Evolutionary conservation across 2,113 vertebrate genomes (phyloP).

Genomic region (Myotis brandtii): DNA sequence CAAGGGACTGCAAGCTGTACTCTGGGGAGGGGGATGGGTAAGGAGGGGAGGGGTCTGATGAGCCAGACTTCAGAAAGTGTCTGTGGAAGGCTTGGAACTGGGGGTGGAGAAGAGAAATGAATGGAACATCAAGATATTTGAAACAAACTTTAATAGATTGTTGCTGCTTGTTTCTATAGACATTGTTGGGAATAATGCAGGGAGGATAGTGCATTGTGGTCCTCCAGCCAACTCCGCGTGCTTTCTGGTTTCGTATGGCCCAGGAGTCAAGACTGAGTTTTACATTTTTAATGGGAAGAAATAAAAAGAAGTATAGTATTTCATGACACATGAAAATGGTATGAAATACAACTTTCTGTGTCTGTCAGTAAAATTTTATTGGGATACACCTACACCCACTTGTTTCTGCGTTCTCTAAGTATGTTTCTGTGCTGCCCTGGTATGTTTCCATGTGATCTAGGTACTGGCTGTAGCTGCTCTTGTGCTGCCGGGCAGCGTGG

Average conservation of each 20-base stretch:
- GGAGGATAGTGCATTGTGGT: neutral
- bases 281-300: slow-evolving; percentile 37
- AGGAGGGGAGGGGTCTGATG: neutral
- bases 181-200: neutral
- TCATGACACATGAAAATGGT: neutral
- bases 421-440: neutral
- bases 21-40: neutral
- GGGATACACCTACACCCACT: neutral
- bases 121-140: neutral
- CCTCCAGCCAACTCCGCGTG: neutral
- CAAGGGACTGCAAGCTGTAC: neutral
- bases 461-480: no score
- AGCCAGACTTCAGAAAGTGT: neutral
- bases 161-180: neutral
- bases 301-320: neutral
- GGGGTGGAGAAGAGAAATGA: neutral
- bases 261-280: neutral
- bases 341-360: neutral
- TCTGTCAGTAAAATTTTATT: neutral
- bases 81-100: neutral
- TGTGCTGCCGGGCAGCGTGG: neutral
- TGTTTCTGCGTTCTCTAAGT: neutral
- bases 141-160: neutral
- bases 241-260: neutral
- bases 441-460: neutral